Conservation (phyloP, 1,140 invertebrate species). For the Panagrolaimus sp. region DNA sequence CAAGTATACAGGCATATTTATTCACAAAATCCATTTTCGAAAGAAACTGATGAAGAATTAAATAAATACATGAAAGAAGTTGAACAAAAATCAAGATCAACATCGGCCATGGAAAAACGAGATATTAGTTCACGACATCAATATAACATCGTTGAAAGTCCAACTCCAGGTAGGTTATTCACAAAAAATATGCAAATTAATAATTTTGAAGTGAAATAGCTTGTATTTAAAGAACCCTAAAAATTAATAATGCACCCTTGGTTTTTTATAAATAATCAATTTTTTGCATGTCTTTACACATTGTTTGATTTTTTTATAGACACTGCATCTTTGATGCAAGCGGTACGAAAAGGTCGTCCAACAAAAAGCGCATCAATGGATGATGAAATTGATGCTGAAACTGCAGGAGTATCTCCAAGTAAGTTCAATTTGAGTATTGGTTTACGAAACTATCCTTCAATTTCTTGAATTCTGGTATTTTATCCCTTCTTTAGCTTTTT, state of each 20-base stretch:
- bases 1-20: conserved; percentile 53
- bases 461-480: background rate
- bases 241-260: background rate
- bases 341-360: conserved; percentile 32
- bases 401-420: conserved; percentile 10
- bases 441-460: background rate
- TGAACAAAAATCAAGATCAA: conserved; percentile 32
- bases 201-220: too few species aligned
- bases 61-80: conserved; percentile 41
- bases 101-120: conserved; percentile 24
- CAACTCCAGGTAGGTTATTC: conserved; percentile 20
- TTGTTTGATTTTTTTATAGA: conserved; percentile 25
- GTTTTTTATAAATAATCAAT: background rate
- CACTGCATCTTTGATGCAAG: conserved; percentile 44
- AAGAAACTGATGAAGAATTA: conserved; percentile 48
- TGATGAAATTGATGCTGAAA: conserved; percentile 14
- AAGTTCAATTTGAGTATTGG: background rate
- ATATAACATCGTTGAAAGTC: conserved; percentile 7
- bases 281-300: background rate
- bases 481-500: conserved; percentile 11
- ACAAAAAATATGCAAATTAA: background rate
- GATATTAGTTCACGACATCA: conserved; percentile 12
- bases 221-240: too few species aligned
- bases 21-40: conserved; percentile 47
- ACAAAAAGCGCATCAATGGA: conserved; percentile 34